A percentile compares a stretch with the other conserved stretches of the same genome.
phyloP scores from a whole-genome alignment of 2,888 invertebrate genomes.

The Aspidiotus rigidus region DNA sequence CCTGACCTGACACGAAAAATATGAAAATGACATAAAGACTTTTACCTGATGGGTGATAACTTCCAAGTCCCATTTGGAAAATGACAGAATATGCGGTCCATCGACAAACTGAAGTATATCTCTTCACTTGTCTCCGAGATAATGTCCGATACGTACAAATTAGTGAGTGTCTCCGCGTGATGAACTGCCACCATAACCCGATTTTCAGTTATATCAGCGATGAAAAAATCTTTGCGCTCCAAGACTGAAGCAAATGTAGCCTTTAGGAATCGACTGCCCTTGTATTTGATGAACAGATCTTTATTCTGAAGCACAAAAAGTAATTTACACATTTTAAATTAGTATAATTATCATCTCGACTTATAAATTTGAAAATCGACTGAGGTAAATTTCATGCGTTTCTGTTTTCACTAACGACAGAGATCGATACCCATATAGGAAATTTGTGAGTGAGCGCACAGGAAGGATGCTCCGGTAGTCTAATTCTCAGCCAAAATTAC shows the following conservation, averaged over 20 bases:
- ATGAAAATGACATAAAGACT: no score
- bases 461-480: no score
- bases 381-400: no score
- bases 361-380: no score
- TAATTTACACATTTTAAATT: no score
- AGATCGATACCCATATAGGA: no score
- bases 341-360: no score
- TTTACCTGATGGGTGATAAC: constrained; percentile 69
- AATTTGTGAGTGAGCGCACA: no score
- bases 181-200: constrained; percentile 73
- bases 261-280: constrained; percentile 57
- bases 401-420: no score
- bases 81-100: constrained; percentile 71
- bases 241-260: constrained; percentile 67
- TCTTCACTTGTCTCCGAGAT: constrained; percentile 47
- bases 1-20: no score
- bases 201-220: constrained; percentile 73
- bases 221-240: constrained; percentile 59
- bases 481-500: no score
- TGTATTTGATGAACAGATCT: constrained; percentile 67
- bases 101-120: constrained; percentile 64
- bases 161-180: constrained; percentile 60
- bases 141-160: constrained; percentile 73
- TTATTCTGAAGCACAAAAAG: constrained; percentile 43
- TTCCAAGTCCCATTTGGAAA: constrained; percentile 74